These are phyloP conservation scores for Drosophila nr. perissopoda DNA, from an alignment of 2,888 invertebrate genomes.

Conservation along the genomic window DNA sequence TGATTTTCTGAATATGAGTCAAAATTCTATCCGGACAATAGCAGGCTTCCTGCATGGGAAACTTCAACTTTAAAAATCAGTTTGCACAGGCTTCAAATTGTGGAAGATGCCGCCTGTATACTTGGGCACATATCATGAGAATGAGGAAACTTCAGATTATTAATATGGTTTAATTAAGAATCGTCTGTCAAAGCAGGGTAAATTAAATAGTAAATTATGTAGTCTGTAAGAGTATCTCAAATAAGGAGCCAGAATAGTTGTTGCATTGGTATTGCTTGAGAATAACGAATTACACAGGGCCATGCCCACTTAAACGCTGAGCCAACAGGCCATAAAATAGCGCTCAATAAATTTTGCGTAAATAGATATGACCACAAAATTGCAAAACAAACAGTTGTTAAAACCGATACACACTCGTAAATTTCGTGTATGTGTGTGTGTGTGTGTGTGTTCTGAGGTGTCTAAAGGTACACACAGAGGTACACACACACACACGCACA, in stretches of 20 bases:
- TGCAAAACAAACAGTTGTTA: slow-evolving; percentile 75
- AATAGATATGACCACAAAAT: slow-evolving; percentile 60
- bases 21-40: background rate
- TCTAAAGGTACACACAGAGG: slow-evolving; percentile 22
- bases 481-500: slow-evolving; percentile 24
- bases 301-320: slow-evolving; percentile 57
- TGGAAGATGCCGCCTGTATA: background rate
- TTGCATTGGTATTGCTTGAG: background rate
- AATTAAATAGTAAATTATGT: background rate
- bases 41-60: background rate
- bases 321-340: slow-evolving; percentile 59
- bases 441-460: slow-evolving; percentile 6
- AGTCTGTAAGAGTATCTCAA: background rate
- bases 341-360: slow-evolving; percentile 62
- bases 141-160: background rate
- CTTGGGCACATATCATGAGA: background rate
- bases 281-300: slow-evolving; percentile 1
- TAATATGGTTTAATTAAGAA: background rate
- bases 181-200: background rate
- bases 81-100: background rate
- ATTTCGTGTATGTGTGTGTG: slow-evolving; percentile 29
- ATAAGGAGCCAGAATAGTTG: background rate
- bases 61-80: background rate
- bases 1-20: background rate
- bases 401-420: slow-evolving; percentile 66